A percentile compares a stretch with the other conserved stretches of the same genome.
Conservation (phyloP, 2,888 invertebrate species). For the Agonopterix heracliana region DNA sequence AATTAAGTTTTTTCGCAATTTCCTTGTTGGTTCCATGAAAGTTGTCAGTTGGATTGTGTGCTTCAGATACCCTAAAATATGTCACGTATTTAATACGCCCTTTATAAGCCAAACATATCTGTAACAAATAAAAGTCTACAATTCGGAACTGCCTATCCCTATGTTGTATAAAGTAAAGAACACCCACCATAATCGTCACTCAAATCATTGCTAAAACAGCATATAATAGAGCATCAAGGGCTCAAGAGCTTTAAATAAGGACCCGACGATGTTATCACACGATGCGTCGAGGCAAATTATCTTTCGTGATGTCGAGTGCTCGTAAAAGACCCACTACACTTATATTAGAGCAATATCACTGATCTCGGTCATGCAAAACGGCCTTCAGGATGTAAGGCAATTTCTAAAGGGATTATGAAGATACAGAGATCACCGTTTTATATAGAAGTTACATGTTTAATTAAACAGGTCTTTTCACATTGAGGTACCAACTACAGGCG, state of each 20-base stretch:
- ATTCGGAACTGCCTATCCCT: too few relatives aligned
- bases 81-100: too few relatives aligned
- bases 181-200: not conserved
- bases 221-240: not conserved
- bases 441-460: too few relatives aligned
- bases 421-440: too few relatives aligned
- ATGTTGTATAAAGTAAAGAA: not conserved
- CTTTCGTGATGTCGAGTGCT: conserved; percentile 43
- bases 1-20: too few relatives aligned
- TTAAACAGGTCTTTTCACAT: too few relatives aligned
- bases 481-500: too few relatives aligned
- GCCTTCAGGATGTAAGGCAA: conserved; percentile 31
- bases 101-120: too few relatives aligned
- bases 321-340: conserved; percentile 56
- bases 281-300: conserved; percentile 48
- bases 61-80: too few relatives aligned
- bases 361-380: conserved; percentile 51
- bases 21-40: too few relatives aligned
- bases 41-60: too few relatives aligned
- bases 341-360: conserved; percentile 56
- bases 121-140: too few relatives aligned
- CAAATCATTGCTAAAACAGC: not conserved
- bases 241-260: conserved; percentile 36
- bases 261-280: conserved; percentile 52
- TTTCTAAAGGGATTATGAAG: conserved; percentile 25